Conservation (phyloP, 2,888 invertebrate genomes). For the Resseliella maxima region DNA sequence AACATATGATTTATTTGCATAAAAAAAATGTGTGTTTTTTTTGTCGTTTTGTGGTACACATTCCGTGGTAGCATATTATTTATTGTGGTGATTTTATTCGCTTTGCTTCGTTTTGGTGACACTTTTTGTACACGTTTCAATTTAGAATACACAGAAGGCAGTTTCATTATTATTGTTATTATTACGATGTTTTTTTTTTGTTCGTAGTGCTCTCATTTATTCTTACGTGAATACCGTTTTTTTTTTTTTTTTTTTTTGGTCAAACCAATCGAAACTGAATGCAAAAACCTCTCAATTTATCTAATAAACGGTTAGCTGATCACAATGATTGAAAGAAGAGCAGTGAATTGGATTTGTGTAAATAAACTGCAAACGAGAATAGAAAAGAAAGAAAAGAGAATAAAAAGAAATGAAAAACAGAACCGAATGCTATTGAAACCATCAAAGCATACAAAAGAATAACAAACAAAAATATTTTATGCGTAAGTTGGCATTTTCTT, state of each 20-base stretch:
- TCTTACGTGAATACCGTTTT: neutral
- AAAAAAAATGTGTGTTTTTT: neutral
- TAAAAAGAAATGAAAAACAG: neutral
- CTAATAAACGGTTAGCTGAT: slow-evolving; percentile 7
- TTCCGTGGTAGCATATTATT: slow-evolving; percentile 14
- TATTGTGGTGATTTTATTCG: neutral
- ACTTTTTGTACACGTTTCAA: neutral
- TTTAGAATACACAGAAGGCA: neutral
- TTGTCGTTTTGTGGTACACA: neutral
- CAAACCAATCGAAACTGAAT: neutral
- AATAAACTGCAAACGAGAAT: neutral
- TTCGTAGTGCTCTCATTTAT: neutral
- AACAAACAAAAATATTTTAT: neutral
- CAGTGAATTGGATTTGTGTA: neutral
- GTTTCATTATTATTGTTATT: neutral
- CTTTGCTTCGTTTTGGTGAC: neutral
- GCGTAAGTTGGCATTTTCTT: slow-evolving; percentile 40
- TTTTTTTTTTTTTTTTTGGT: no score
- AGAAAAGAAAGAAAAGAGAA: neutral
- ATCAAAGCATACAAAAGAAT: neutral
- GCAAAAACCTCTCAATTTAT: neutral
- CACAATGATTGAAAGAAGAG: neutral
- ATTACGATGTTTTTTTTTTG: neutral
- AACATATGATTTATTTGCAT: neutral
- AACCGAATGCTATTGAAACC: neutral